These are phyloP conservation scores for Tubulanus polymorphus DNA, from an alignment of 2,888 invertebrate species.

Conservation along the genomic window DNA sequence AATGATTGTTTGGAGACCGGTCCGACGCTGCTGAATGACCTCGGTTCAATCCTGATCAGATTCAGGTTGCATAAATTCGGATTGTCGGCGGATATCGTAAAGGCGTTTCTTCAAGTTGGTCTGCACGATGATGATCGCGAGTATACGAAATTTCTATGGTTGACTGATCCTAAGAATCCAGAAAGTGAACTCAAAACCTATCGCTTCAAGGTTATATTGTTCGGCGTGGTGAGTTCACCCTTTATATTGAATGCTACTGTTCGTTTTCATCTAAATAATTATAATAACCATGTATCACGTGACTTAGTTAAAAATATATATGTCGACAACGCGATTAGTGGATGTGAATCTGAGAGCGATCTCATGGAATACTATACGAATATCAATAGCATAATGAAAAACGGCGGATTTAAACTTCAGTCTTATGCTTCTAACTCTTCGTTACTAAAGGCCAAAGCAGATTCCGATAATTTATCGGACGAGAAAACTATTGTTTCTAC, in stretches of 20 bases:
- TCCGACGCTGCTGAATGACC: constrained; percentile 17
- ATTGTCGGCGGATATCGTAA: neutral
- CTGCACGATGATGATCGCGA: constrained; percentile 14
- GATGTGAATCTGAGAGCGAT: constrained; percentile 4
- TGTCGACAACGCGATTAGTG: constrained; percentile 13
- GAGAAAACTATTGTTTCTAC: constrained; percentile 1
- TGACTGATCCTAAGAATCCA: constrained; percentile 14
- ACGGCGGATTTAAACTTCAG: constrained; percentile 16
- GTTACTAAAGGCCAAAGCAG: neutral
- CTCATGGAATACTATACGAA: constrained; percentile 6
- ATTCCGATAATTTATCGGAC: constrained; percentile 1
- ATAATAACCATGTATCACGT: neutral
- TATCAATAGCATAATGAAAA: constrained; percentile 6
- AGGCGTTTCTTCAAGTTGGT: constrained; percentile 15
- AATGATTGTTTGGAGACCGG: constrained; percentile 18
- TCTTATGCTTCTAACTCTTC: constrained; percentile 10
- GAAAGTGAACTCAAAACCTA: constrained; percentile 9
- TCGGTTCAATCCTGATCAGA: constrained; percentile 14
- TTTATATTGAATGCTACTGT: constrained; percentile 17
- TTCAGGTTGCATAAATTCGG: constrained; percentile 16
- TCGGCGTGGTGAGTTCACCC: constrained; percentile 6
- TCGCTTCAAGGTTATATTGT: constrained; percentile 15
- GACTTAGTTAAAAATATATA: constrained; percentile 11
- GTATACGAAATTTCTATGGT: constrained; percentile 18
- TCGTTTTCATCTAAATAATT: constrained; percentile 12